Conservation (phyloP, 2,888 invertebrate species). For the Beris morrisii region DNA sequence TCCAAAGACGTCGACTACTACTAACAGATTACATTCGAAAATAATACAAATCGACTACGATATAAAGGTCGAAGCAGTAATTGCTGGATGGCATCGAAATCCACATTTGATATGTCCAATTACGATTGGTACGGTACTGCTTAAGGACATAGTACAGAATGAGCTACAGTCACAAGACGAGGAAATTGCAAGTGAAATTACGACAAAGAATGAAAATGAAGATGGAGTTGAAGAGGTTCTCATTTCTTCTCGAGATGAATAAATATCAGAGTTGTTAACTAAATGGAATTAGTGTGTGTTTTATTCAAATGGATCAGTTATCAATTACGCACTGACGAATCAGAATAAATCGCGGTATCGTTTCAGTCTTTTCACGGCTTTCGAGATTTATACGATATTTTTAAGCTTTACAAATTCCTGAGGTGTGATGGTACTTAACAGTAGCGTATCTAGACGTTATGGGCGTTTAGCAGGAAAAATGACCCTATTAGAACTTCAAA, state of each 20-base stretch:
- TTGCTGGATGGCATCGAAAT: conserved; percentile 50
- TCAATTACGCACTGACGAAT: too few relatives aligned
- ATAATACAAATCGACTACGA: conserved; percentile 36
- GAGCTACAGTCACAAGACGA: neutral
- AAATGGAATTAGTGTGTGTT: neutral
- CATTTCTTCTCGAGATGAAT: conserved; percentile 15
- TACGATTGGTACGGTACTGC: conserved; percentile 53
- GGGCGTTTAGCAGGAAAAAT: too few relatives aligned
- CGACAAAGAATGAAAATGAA: conserved; percentile 16
- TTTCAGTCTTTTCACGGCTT: too few relatives aligned
- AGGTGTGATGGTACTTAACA: too few relatives aligned
- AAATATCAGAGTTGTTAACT: neutral
- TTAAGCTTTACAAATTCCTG: too few relatives aligned
- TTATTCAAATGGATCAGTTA: too few relatives aligned
- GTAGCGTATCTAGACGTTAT: too few relatives aligned
- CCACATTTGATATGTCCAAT: conserved; percentile 50
- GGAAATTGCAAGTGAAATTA: neutral
- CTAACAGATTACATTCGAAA: conserved; percentile 32
- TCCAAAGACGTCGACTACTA: conserved; percentile 54
- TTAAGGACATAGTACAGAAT: conserved; percentile 38
- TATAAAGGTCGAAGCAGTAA: conserved; percentile 34
- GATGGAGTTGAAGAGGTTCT: conserved; percentile 6
- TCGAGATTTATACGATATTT: too few relatives aligned
- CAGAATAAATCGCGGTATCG: too few relatives aligned
- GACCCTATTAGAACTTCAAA: too few relatives aligned